Base-by-base conservation (phyloP, 2,113 vertebrate genomes). In the Chrysemys picta region DNA sequence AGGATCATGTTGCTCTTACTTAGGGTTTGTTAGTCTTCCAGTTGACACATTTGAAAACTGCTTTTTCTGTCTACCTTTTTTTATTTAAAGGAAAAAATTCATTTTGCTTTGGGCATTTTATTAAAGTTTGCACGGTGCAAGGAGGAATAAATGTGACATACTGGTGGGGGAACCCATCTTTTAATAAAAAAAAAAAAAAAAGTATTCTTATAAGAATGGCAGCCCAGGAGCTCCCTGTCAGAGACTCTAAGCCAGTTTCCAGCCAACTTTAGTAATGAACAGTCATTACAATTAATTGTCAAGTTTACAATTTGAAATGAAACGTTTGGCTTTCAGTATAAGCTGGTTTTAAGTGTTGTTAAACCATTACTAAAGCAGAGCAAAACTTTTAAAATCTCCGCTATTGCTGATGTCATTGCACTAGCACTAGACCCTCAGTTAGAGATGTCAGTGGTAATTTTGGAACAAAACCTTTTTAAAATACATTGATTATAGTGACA, bases 231-330 rank as follows among this genome's bases (percentile, higher is more conserved):
- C 94, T 93, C 89, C 56, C 84, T 95, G 93, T 96, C 57, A 0
- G 87, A 94, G 95, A 86, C 96, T 97, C 76, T 94, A 96, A 97
- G 91, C 1, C 50, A 85, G 92, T 97, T 96, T 94, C 94, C 85
- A 97, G 96, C 84, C 93, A 97, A 83, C 92, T 94, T 96, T 95
- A 95, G 96, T 97, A 96, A 97, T 97, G 95, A 96, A 94, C 95
- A 97, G 96, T 96, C 94, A 95, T 96, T 96, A 96, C 95, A 97
- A 96, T 96, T 97, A 97, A 97, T 97, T 97, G 95, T 96, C 96
- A 96, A 95, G 90, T 94, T 94, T 93, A 95, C 90, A 87, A 85
- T 96, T 96, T 92, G 92, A 96, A 96, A 93, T 95, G 53, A 97
- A 97, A 94, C 94, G 94, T 97, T 97, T 96, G 94, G 93, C 96